These are phyloP conservation scores for Conopomorpha cramerella DNA, from an alignment of 1,140 invertebrate genomes.

Conservation along the genomic window DNA sequence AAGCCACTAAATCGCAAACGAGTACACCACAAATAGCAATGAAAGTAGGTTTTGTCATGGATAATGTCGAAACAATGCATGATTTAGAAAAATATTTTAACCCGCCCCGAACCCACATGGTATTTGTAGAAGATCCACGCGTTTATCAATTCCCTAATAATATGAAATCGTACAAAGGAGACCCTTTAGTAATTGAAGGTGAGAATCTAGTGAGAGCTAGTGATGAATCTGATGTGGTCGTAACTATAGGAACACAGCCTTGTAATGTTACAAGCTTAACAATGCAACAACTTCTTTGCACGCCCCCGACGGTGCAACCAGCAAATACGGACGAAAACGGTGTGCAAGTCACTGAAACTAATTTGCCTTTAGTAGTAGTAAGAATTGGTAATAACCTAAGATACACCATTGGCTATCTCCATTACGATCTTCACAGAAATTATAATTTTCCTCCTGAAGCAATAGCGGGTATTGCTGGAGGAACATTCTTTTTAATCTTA, in stretches of 20 bases:
- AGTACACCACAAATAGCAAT: slow-evolving; percentile 65
- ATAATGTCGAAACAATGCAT: slow-evolving; percentile 86
- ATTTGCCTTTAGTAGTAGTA: slow-evolving; percentile 87
- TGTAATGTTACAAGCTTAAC: slow-evolving; percentile 95
- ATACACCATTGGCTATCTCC: slow-evolving; percentile 85
- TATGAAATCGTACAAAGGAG: slow-evolving; percentile 91
- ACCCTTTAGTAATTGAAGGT: slow-evolving; percentile 94
- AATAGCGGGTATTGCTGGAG: slow-evolving; percentile 82
- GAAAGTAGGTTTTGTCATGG: slow-evolving; percentile 93
- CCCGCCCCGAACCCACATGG: slow-evolving; percentile 75
- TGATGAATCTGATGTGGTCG: slow-evolving; percentile 90
- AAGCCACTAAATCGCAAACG: slow-evolving; percentile 49
- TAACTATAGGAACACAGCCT: slow-evolving; percentile 84
- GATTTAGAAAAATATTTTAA: slow-evolving; percentile 89
- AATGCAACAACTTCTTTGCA: slow-evolving; percentile 85
- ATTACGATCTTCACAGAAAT: slow-evolving; percentile 85
- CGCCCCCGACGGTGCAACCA: slow-evolving; percentile 86
- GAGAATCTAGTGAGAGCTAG: slow-evolving; percentile 89
- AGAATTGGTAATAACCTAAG: slow-evolving; percentile 84
- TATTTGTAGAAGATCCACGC: slow-evolving; percentile 91
- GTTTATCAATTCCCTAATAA: slow-evolving; percentile 85
- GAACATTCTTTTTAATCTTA: slow-evolving; percentile 81
- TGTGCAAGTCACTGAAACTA: slow-evolving; percentile 68
- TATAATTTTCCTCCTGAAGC: slow-evolving; percentile 87
- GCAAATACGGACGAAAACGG: slow-evolving; percentile 84